Evolutionary conservation across 2,113 vertebrate species (phyloP), one percentile per base, ranked within the genome.

Genomic region (Megaceryle torquata): DNA sequence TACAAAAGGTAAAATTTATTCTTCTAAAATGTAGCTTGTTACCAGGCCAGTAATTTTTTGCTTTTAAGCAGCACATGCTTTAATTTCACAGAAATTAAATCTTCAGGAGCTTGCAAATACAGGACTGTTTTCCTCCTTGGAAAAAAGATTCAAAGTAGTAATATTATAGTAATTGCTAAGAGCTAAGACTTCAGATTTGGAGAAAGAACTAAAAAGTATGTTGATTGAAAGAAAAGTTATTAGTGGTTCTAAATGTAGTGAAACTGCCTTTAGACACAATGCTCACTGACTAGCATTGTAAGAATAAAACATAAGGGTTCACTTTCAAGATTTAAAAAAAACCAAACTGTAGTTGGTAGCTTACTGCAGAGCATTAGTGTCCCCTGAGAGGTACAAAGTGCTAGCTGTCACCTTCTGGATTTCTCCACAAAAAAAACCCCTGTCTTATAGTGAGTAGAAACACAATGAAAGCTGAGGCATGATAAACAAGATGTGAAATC

Each of bases 1-100:
- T 82, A 91, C 98, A 90, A 98, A 98, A 98, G 98, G 99, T 99
- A 99, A 99, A 96, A 84, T 18, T 91, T 86, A 57, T 1, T 93
- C 14, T 91, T 86, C 67, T 86, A 57, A 95, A 92, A 76, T 77
- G 51, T 28, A 41, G 9, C 43, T 92, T 95, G 46, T 83, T 86
- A 53, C 56, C 24, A 71, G 43, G 56, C 15, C 88, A 70, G 48
- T 81, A 2, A 64, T 37, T 84, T 95, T 35, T 95, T 86, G 53
- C 14, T 69, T 53, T 64, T 61, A 75, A 90, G 72, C 9, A 44
- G 21, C 16, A 78, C 3, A 6, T 65, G 11, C 31, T 70, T 87
- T 68, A 61, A 69, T 77, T 67, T 90, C 18, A 64, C 18, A 2
- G 0, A 78, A 93, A 88, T 67, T 17, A 53, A 64, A 48, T 90